Base-by-base conservation (phyloP, 35 echinoderm and acorn worm species). In the Heliocidaris erythrogramma region DNA sequence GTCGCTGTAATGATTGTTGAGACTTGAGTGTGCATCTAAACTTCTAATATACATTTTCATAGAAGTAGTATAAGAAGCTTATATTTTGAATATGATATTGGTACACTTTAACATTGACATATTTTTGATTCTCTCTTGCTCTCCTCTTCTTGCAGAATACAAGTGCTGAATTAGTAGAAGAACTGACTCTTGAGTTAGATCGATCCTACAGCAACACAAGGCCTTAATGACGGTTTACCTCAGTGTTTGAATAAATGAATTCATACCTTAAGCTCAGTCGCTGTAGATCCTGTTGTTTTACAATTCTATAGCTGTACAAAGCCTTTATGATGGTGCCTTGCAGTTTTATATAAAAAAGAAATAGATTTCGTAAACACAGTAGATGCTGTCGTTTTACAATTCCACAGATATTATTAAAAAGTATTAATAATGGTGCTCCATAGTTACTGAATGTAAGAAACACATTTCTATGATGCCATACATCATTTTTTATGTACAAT, bases 101-200 rank as follows among this genome's bases (percentile, higher is more conserved):
- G 21, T 71, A 49, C 13, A 18, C 30, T 8, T 30, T 32, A 9
- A n/a, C 48, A 59, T 49, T 56, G 4, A 21, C 30, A 17, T 32
- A 13, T 16, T 49, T 59, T 21, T 24, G 24, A 84, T 47, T 42
- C 31, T 69, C 30, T 47, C 31, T 94, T 94, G 13, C 30, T 42
- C 2, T 94, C 48, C n/a, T 91, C 13, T 59, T 86, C 47, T 27
- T 21, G 3, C 91, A 97, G 97, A 94, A 97, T 93, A 92, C 95
- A 24, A 97, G 97, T 96, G 97, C 61, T 52, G 89, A 96, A 92
- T 96, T 95, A 49, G 85, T 97, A 4, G 97, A 97, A 65, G 97
- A 97, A 12, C 52, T 97, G 13, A 94, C 95, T 17, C 32, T 88
- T 18, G 97, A 97, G 95, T 71, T 97, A 52, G 97, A 97, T 50